Evolutionary conservation across 2,888 invertebrate species (phyloP), one percentile per base, ranked within the genome.

Genomic region (Metalampra italica): DNA sequence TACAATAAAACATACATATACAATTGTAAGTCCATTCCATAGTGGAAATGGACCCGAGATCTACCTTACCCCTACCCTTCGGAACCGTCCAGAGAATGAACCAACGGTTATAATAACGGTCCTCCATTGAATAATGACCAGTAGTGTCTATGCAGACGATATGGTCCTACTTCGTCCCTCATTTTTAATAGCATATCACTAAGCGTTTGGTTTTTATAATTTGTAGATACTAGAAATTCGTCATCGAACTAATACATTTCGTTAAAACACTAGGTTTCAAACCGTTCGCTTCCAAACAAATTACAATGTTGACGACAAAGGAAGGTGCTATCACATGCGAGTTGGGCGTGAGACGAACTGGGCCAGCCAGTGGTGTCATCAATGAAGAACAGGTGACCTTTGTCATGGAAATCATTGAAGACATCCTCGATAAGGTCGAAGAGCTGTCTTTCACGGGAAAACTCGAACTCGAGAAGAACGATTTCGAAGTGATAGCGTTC

Each of bases 281-380:
- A 59, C 86, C 86, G 0, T 87, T 86, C 55, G 80, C 83, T 0
- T 78, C 81, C 0, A 86, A 84, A 46, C 77, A 86, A 73, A 75
- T 84, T 14, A 73, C 76, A 47, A 72, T 83, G 54, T 72, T 76
- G 72, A 64, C 77, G 0, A 68, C 78, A 0, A 73, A 79, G 22
- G 78, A 76, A 44, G 84, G 83, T 0, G 59, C 52, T 0, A 49
- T 83, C 0, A 76, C 68, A 0, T 82, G 80, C 57, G 66, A 73
- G 45, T 69, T 69, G 1, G 51, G 40, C 13, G 5, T 9, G 5
- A 32, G n/a, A 9, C 36, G 8, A 22, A 5, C 22, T 5, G 22
- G 22, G 22, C 22, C 22, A 22, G 22, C 5, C 22, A 2, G 3
- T 9, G 48, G 58, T 43, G 49, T 39, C 34, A 55, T 55, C 22